Conservation (phyloP, 2,113 vertebrate genomes). For the Serilophus lunatus region DNA sequence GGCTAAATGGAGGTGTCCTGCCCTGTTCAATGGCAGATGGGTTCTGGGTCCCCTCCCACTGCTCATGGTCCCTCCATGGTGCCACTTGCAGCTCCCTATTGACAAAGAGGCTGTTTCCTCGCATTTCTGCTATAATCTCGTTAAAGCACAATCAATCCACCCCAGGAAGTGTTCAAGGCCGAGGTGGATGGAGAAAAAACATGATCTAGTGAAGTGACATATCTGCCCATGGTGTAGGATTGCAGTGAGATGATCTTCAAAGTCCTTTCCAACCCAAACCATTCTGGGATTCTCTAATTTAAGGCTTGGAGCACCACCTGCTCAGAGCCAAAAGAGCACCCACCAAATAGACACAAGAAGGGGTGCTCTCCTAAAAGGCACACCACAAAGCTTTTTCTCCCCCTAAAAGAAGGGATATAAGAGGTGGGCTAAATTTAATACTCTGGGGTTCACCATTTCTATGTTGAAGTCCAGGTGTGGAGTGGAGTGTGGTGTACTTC, state of each 20-base stretch:
- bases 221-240: background rate
- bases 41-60: background rate
- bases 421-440: background rate
- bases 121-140: background rate
- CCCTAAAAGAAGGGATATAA: too few species aligned
- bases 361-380: background rate
- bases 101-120: background rate
- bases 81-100: accelerated
- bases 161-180: background rate
- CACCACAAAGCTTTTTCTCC: accelerated
- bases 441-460: background rate
- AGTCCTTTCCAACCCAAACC: background rate
- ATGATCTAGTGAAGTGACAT: background rate
- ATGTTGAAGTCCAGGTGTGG: background rate
- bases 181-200: background rate
- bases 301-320: background rate
- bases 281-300: background rate
- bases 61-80: background rate
- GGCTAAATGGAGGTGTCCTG: background rate
- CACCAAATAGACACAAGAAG: too few species aligned
- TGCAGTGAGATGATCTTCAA: background rate
- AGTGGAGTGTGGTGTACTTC: too few species aligned
- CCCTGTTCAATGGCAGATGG: background rate
- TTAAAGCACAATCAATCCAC: background rate
- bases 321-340: background rate